Evolutionary conservation across 1,140 invertebrate genomes (phyloP).

Genomic region (Hirudo medicinalis): DNA sequence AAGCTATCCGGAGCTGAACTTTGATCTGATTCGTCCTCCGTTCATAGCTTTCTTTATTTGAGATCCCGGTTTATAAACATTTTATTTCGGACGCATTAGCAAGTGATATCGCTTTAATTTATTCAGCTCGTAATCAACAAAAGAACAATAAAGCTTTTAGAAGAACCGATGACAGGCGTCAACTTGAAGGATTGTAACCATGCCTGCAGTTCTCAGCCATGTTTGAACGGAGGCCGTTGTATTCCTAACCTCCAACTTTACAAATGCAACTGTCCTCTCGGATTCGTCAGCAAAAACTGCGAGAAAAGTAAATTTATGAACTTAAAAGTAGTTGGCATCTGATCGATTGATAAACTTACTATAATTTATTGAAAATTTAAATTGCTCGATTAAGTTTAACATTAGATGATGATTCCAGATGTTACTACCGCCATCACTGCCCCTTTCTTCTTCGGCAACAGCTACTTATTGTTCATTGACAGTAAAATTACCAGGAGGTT

Average conservation of each 20-base stretch:
- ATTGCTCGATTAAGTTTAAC: no score
- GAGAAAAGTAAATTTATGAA: constrained; percentile 36
- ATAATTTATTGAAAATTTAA: not conserved
- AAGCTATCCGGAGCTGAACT: no score
- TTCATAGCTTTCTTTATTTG: no score
- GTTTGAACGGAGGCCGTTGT: constrained; percentile 62
- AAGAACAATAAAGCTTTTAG: constrained; percentile 61
- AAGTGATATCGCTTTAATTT: not conserved
- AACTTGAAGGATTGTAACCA: constrained; percentile 85
- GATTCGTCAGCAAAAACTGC: constrained; percentile 44
- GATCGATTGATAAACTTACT: not conserved
- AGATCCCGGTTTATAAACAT: no score
- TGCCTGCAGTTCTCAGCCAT: constrained; percentile 62
- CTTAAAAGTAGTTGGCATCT: not conserved
- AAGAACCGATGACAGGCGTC: constrained; percentile 69
- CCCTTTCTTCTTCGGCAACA: constrained; percentile 54
- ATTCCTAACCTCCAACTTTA: constrained; percentile 63
- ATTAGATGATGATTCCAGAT: not conserved
- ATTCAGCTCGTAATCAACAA: constrained; percentile 63
- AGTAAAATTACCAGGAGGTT: not conserved
- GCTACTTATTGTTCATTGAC: constrained; percentile 63
- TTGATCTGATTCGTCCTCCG: no score
- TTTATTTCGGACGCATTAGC: no score
- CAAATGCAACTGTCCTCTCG: constrained; percentile 59
- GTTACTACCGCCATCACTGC: constrained; percentile 19